These are phyloP conservation scores for Pocillopora damicornis DNA, from an alignment of 64 coral and sea anemone species.

Conservation along the genomic window DNA sequence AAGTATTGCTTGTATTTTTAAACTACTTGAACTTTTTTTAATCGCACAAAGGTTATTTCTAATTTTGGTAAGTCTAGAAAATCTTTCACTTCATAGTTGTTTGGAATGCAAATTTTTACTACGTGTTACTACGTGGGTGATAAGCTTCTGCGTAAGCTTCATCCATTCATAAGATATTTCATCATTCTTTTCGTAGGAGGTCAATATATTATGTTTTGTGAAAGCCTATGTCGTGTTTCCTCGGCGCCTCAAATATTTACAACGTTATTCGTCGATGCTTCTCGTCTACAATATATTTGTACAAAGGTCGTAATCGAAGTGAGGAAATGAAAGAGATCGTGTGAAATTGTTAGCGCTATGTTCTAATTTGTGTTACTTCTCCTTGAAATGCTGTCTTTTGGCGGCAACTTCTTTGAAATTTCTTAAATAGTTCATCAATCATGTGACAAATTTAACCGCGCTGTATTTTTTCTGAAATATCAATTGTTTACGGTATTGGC, in stretches of 20 bases:
- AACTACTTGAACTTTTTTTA: too few species aligned
- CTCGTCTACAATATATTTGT: not conserved
- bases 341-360: not conserved
- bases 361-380: not conserved
- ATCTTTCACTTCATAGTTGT: not conserved
- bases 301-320: not conserved
- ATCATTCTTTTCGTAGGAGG: not conserved
- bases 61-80: too few species aligned
- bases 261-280: not conserved
- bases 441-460: not conserved
- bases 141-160: not conserved
- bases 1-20: too few species aligned
- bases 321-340: not conserved
- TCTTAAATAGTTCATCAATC: not conserved
- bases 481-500: not conserved
- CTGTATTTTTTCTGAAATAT: not conserved
- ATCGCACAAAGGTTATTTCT: too few species aligned
- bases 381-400: not conserved
- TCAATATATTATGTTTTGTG: constrained; percentile 9
- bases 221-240: not conserved
- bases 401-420: not conserved
- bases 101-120: not conserved
- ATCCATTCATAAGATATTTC: constrained; percentile 7
- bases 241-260: not conserved
- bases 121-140: not conserved